Conservation (phyloP, 2,888 invertebrate genomes). For the Thecophora atra region DNA sequence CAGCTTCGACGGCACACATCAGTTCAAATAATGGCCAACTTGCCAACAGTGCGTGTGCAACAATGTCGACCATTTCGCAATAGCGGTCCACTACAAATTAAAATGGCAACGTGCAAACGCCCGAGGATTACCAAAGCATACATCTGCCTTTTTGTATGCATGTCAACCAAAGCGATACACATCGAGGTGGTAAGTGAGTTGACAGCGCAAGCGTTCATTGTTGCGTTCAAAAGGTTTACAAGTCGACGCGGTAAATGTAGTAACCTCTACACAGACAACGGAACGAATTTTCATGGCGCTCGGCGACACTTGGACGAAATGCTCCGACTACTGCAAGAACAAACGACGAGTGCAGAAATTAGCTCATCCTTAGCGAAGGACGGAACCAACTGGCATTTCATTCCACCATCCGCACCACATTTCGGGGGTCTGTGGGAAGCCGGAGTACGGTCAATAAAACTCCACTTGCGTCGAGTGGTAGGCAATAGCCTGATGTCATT, state of each 20-base stretch:
- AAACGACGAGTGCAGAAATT: conserved; percentile 16
- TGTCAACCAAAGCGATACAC: conserved; percentile 42
- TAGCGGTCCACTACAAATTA: conserved; percentile 14
- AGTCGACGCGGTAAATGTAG: conserved; percentile 39
- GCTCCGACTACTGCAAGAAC: conserved; percentile 32
- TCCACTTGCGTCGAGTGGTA: too few species aligned
- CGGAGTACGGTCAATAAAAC: too few species aligned
- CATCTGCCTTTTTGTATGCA: conserved; percentile 44
- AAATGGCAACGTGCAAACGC: conserved; percentile 8
- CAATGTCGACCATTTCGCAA: conserved; percentile 31
- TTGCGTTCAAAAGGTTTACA: conserved; percentile 41
- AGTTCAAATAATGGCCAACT: conserved; percentile 36
- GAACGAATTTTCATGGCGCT: conserved; percentile 42
- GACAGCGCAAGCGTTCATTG: conserved; percentile 43
- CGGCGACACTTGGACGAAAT: conserved; percentile 27
- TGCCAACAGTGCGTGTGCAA: conserved; percentile 32
- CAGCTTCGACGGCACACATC: conserved; percentile 25
- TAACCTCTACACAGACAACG: conserved; percentile 38
- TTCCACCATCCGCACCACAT: conserved; percentile 38
- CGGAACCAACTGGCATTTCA: conserved; percentile 35
- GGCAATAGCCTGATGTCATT: too few species aligned
- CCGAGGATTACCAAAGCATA: conserved; percentile 38
- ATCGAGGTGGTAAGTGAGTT: conserved; percentile 43
- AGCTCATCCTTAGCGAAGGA: conserved; percentile 12
- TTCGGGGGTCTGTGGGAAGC: conserved; percentile 38